These are phyloP conservation scores for Eupristina koningsbergeri DNA, from an alignment of 1,140 invertebrate species.

Conservation along the genomic window DNA sequence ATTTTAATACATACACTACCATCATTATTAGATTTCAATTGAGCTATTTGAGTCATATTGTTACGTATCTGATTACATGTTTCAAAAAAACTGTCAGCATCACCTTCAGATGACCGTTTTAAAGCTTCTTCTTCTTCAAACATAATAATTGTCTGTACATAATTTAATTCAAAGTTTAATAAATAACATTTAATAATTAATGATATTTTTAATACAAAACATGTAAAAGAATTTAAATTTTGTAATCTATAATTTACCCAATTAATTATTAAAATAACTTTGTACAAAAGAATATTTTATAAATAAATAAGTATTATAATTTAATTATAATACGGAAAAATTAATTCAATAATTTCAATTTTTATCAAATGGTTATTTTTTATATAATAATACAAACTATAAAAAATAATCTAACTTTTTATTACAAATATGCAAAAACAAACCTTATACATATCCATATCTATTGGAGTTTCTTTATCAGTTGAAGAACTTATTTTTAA, in stretches of 20 bases:
- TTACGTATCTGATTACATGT: slow-evolving; percentile 80
- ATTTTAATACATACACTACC: slow-evolving; percentile 69
- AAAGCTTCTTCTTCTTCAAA: slow-evolving; percentile 84
- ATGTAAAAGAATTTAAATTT: too few relatives aligned
- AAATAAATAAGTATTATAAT: too few relatives aligned
- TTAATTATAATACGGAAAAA: too few relatives aligned
- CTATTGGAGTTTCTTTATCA: slow-evolving; percentile 55
- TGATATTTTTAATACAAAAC: background rate
- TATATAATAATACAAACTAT: too few relatives aligned
- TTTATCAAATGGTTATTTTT: too few relatives aligned
- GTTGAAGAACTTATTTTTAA: slow-evolving; percentile 62
- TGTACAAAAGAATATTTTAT: slow-evolving; percentile 15
- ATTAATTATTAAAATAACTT: background rate
- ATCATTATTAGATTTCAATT: slow-evolving; percentile 76
- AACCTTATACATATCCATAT: slow-evolving; percentile 70
- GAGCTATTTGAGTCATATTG: slow-evolving; percentile 78
- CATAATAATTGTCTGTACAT: slow-evolving; percentile 76
- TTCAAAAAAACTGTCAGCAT: slow-evolving; percentile 79
- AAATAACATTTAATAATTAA: background rate
- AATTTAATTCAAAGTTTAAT: background rate
- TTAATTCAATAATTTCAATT: too few relatives aligned
- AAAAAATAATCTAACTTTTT: too few relatives aligned
- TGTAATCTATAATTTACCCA: too few relatives aligned
- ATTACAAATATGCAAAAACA: background rate
- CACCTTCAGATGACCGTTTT: slow-evolving; percentile 77